Percentiles rank a stretch among this genome's conserved stretches.
These are phyloP conservation scores for Tribolium freemani DNA, from an alignment of 2,888 invertebrate genomes.

Conservation along the genomic window DNA sequence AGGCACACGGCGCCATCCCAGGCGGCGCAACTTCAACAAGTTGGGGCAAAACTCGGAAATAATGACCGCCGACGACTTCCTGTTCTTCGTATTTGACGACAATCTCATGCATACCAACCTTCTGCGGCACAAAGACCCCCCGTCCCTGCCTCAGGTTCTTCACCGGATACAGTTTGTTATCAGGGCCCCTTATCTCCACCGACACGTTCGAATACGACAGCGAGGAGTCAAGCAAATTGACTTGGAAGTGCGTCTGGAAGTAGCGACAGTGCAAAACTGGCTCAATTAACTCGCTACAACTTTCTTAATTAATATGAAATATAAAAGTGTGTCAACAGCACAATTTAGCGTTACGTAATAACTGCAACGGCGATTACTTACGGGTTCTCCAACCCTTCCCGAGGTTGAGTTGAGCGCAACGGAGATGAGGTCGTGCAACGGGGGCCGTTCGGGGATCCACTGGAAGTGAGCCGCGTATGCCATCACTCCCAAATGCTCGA, in stretches of 20 bases:
- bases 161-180: slow-evolving; percentile 67
- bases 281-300: slow-evolving; percentile 15
- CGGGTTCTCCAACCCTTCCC: slow-evolving; percentile 88
- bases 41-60: slow-evolving; percentile 90
- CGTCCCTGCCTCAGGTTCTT: slow-evolving; percentile 78
- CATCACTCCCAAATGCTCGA: slow-evolving; percentile 98
- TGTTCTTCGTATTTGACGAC: slow-evolving; percentile 73
- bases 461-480: slow-evolving; percentile 95
- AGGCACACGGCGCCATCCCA: slow-evolving; percentile 95
- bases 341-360: no score
- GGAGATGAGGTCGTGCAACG: slow-evolving; percentile 85
- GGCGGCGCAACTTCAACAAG: slow-evolving; percentile 89
- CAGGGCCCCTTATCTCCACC: slow-evolving; percentile 65
- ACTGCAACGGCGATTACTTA: slow-evolving; percentile 66
- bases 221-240: slow-evolving; percentile 77
- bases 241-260: slow-evolving; percentile 82
- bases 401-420: slow-evolving; percentile 87
- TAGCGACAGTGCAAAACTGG: slow-evolving; percentile 5
- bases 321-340: slow-evolving; percentile 37
- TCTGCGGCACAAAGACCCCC: slow-evolving; percentile 88
- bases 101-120: slow-evolving; percentile 93
- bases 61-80: slow-evolving; percentile 73
- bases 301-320: slow-evolving; percentile 39
- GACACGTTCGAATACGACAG: slow-evolving; percentile 63
- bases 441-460: slow-evolving; percentile 88